phyloP scores from a whole-genome alignment of 2,113 vertebrate species.

The Sturnira hondurensis region DNA sequence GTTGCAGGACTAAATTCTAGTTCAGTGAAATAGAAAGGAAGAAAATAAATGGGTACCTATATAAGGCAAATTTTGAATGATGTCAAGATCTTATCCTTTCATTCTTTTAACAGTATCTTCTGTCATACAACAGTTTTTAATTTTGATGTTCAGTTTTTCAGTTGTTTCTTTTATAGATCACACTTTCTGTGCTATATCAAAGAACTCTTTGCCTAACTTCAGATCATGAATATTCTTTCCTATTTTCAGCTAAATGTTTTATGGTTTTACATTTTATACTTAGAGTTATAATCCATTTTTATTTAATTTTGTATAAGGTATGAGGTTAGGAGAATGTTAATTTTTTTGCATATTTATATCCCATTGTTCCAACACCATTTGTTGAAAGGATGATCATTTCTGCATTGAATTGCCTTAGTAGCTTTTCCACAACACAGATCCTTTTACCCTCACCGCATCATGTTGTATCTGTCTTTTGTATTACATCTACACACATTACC shows the following conservation, averaged over 20 bases:
- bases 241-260: neutral
- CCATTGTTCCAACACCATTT: neutral
- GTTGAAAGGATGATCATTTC: neutral
- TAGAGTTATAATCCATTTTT: neutral
- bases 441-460: neutral
- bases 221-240: neutral
- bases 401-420: neutral
- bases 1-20: neutral
- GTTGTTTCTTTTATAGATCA: neutral
- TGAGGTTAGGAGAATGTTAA: neutral
- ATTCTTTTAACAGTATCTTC: neutral
- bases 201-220: neutral
- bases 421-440: neutral
- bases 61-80: neutral
- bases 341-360: neutral
- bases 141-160: neutral
- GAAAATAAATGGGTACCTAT: neutral
- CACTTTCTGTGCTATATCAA: neutral
- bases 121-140: neutral
- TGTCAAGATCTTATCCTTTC: constrained; percentile 1
- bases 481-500: neutral
- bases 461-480: neutral
- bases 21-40: neutral
- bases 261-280: neutral
- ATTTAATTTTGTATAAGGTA: neutral